Evolutionary conservation across 2,113 vertebrate genomes (phyloP), one percentile per base, ranked within the genome.

Genomic region (Crotalus helleri): DNA sequence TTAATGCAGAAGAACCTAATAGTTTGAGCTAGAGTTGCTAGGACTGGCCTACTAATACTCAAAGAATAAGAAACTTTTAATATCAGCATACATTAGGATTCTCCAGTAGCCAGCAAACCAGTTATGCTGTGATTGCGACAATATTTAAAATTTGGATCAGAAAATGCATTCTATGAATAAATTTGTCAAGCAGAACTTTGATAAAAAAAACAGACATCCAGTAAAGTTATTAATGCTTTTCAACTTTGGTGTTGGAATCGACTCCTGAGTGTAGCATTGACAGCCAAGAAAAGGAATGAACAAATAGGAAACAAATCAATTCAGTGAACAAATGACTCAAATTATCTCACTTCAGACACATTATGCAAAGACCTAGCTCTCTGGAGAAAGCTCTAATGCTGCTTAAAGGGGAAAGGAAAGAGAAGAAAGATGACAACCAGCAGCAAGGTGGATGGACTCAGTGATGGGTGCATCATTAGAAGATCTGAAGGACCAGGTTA

Each of bases 21-120:
- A 90, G 33, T 49, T 88, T 39, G 29, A 95, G 26, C 74, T 90
- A 85, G 49, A 44, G 94, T 90, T 91, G 90, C 90, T 91, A 94
- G 91, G 86, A 11, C 55, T 94, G 92, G 26, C 11, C 58, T 49
- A 89, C 89, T 92, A 94, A 94, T 49, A 95, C 19, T 90, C 94
- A 69, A 92, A n/a, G 92, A 64, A 55, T 44, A 92, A 94, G 51
- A 93, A 19, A n/a, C 1, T 93, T 91, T 95, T 95, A 94, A 81
- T 96, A 91, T 91, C 89, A 91, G 91, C 11, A 88, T 7, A 26
- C 24, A 64, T 26, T 64, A 91, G 93, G 87, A 95, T 89, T 93
- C 87, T 26, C 90, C 94, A 94, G 96, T 39, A 94, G 58, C 8
- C 15, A 19, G 5, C 57, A n/a, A 93, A 24, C 51, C 91, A 93